Conservation (phyloP, 1,140 invertebrate genomes). For the Pogonognathellus flavescens region DNA sequence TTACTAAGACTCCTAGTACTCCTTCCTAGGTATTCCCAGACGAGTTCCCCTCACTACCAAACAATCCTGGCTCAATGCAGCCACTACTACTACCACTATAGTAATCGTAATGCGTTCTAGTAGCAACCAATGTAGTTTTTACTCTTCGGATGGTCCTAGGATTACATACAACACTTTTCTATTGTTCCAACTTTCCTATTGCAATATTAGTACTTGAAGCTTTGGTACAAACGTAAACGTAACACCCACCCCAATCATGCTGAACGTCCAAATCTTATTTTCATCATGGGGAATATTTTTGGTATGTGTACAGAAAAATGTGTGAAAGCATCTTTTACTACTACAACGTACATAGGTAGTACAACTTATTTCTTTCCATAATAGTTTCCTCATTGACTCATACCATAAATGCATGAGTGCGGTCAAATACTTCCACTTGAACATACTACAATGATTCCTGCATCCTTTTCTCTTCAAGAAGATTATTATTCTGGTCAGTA, state of each 20-base stretch:
- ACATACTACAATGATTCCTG: neutral
- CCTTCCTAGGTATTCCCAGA: neutral
- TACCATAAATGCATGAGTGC: neutral
- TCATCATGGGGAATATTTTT: too few relatives aligned
- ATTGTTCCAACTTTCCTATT: too few relatives aligned
- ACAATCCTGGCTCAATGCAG: neutral
- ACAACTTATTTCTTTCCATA: neutral
- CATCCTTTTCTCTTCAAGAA: neutral
- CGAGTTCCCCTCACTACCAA: too few relatives aligned
- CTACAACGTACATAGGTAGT: too few relatives aligned
- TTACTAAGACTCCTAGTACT: neutral
- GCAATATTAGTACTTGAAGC: too few relatives aligned
- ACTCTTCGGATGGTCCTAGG: too few relatives aligned
- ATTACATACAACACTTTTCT: too few relatives aligned
- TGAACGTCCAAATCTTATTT: too few relatives aligned
- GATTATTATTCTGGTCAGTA: slow-evolving; percentile 10
- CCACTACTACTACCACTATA: neutral
- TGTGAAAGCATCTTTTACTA: too few relatives aligned
- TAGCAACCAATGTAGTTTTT: neutral
- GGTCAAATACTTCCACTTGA: neutral
- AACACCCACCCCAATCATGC: too few relatives aligned
- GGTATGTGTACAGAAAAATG: too few relatives aligned
- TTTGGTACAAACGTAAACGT: too few relatives aligned
- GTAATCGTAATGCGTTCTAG: neutral
- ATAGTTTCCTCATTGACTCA: neutral